phyloP scores from a whole-genome alignment of 2,888 invertebrate species.

The Mallateleia sp. region DNA sequence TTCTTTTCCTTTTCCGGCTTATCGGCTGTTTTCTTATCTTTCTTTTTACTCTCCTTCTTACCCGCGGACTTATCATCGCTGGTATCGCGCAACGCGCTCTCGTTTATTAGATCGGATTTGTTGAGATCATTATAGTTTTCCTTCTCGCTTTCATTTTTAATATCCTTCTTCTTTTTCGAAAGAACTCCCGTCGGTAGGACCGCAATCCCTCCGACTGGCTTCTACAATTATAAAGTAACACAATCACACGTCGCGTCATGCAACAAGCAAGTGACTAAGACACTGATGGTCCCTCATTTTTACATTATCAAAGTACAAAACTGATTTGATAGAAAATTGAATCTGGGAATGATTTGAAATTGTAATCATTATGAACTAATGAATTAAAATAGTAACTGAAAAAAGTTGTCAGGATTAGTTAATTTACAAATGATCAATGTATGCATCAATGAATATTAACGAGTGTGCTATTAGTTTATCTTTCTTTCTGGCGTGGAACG shows the following conservation, averaged over 20 bases:
- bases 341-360: conserved; percentile 6
- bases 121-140: conserved; percentile 90
- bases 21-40: conserved; percentile 87
- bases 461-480: conserved; percentile 20
- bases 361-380: conserved; percentile 4
- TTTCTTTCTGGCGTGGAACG: conserved; percentile 6
- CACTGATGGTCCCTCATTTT: conserved; percentile 55
- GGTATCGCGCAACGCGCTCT: conserved; percentile 85
- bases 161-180: conserved; percentile 91
- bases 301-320: conserved; percentile 45
- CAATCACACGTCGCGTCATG: conserved; percentile 87
- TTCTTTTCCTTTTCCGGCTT: conserved; percentile 90
- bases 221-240: conserved; percentile 91
- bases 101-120: conserved; percentile 87
- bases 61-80: conserved; percentile 86
- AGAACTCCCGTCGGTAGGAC: conserved; percentile 94
- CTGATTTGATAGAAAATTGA: background rate
- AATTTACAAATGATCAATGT: no score
- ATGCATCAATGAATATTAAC: conserved; percentile 49
- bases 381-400: no score
- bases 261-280: conserved; percentile 83
- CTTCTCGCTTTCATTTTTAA: conserved; percentile 91
- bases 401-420: conserved; percentile 14
- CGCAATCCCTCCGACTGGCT: conserved; percentile 95
- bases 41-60: conserved; percentile 89